These are phyloP conservation scores for Dolichoris vasculosae DNA, from an alignment of 1,140 invertebrate genomes.

Conservation along the genomic window DNA sequence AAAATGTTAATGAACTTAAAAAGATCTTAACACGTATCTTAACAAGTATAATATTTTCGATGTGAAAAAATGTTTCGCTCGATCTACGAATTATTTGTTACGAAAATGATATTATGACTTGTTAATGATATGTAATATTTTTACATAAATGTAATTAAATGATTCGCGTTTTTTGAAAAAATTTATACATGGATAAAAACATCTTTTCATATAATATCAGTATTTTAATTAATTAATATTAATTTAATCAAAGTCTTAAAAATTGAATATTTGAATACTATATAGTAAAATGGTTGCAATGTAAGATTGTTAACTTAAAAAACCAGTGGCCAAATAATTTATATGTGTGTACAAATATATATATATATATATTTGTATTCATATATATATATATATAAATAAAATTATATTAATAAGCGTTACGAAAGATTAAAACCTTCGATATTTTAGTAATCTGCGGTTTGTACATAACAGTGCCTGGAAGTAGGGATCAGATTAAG, in stretches of 20 bases:
- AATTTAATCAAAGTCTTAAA: neutral
- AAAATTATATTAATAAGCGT: conserved; percentile 31
- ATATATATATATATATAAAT: conserved; percentile 8
- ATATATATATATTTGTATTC: neutral
- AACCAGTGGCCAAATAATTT: conserved; percentile 48
- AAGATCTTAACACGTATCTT: neutral
- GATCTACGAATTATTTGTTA: neutral
- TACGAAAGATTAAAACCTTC: neutral
- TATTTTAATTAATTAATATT: conserved; percentile 38
- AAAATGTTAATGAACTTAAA: conserved; percentile 3
- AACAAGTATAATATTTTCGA: neutral
- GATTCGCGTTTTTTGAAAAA: conserved; percentile 12
- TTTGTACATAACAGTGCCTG: conserved; percentile 52
- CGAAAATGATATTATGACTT: conserved; percentile 33
- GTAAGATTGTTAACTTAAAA: conserved; percentile 1
- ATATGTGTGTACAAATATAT: conserved; percentile 3
- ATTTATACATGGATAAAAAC: conserved; percentile 36
- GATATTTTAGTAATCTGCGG: conserved; percentile 45
- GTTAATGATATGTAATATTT: conserved; percentile 36
- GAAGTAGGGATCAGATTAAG: conserved; percentile 29
- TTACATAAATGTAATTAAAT: conserved; percentile 21
- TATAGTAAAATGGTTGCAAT: conserved; percentile 40
- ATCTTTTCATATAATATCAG: conserved; percentile 35
- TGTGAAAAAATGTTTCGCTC: neutral
- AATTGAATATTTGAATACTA: no score